Evolutionary conservation across 2,113 vertebrate genomes (phyloP).

Genomic region (Odobenus rosmarus): DNA sequence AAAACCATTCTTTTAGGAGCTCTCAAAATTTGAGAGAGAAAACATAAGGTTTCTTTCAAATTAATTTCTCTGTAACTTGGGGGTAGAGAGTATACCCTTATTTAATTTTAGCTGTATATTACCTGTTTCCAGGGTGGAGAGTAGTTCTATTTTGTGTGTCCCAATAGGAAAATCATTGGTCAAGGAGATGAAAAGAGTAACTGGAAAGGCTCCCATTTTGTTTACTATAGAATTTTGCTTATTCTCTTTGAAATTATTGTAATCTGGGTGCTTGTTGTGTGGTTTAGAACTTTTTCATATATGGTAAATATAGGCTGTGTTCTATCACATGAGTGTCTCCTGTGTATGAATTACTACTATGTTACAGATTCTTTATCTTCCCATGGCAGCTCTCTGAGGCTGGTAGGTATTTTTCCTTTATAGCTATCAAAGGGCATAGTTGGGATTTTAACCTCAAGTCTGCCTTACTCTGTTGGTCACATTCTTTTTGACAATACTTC

Average conservation of each 20-base stretch:
- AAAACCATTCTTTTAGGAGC: background rate
- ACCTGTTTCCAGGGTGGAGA: background rate
- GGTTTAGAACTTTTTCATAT: background rate
- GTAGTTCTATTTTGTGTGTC: background rate
- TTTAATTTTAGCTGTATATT: background rate
- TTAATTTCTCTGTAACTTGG: background rate
- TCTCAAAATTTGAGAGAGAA: background rate
- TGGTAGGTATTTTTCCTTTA: background rate
- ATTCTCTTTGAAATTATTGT: background rate
- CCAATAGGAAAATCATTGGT: background rate
- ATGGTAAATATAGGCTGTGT: background rate
- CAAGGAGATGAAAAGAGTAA: background rate
- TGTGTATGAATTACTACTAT: background rate
- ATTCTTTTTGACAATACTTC: background rate
- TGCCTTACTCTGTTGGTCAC: background rate
- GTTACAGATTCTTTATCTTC: background rate
- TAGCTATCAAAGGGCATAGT: background rate
- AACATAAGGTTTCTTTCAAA: background rate
- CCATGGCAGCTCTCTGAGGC: background rate
- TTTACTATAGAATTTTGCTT: background rate
- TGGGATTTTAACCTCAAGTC: background rate
- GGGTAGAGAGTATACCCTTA: background rate
- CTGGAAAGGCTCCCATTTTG: background rate
- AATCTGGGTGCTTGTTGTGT: background rate
- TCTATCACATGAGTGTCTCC: background rate